These are phyloP conservation scores for Chaetorhynchus papuensis DNA, from an alignment of 2,113 vertebrate genomes.

Conservation along the genomic window DNA sequence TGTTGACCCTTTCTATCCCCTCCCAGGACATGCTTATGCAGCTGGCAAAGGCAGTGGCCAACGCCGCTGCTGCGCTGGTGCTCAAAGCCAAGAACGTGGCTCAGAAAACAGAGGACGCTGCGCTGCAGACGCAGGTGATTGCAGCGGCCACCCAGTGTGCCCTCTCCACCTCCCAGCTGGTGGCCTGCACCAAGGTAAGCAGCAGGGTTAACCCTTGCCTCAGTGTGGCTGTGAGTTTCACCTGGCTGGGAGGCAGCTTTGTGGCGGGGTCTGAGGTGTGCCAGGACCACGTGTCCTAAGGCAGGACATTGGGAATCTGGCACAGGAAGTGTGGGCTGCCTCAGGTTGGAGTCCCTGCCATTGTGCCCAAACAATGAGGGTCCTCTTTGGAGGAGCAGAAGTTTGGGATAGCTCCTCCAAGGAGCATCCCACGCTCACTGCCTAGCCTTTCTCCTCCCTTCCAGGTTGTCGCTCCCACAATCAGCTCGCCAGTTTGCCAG, in stretches of 20 bases:
- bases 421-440: rapidly evolving
- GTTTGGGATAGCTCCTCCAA: background rate
- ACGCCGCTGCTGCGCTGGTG: slow-evolving; percentile 83
- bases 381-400: background rate
- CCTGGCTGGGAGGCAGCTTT: background rate
- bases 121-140: slow-evolving; percentile 90
- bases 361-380: background rate
- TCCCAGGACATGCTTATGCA: slow-evolving; percentile 94
- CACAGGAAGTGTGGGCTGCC: background rate
- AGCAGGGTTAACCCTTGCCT: background rate
- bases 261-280: rapidly evolving
- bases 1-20: background rate
- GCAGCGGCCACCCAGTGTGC: slow-evolving; percentile 94
- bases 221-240: rapidly evolving
- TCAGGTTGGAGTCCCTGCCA: background rate
- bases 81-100: slow-evolving; percentile 96
- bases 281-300: background rate
- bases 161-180: slow-evolving; percentile 94
- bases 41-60: slow-evolving; percentile 92
- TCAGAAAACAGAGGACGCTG: slow-evolving; percentile 87
- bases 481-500: slow-evolving; percentile 92
- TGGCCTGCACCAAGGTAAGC: slow-evolving; percentile 93
- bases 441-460: background rate
- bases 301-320: background rate
- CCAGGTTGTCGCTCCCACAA: slow-evolving; percentile 95